Base-by-base conservation (phyloP, 1,140 invertebrate genomes). In the Temnothorax nylanderi region DNA sequence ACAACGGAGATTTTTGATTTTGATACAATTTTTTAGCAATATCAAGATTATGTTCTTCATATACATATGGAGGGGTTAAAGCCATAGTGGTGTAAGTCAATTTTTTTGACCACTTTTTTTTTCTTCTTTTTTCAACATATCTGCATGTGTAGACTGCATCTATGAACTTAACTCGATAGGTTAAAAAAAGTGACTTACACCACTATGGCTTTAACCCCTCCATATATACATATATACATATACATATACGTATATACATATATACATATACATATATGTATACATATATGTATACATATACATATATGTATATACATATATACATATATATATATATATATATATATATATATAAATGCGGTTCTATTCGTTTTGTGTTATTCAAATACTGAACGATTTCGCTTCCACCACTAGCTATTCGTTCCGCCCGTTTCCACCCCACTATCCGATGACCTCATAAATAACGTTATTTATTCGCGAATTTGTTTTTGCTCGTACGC, bases 381-480 rank as follows among this genome's bases (percentile, higher is more conserved):
- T 74, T 44, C 41, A 58, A 82, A 82, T 82, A 44, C 56, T 69
- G 47, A 34, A 77, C 82, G 72, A 71, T 85, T 87, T 60, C 47
- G 26, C 51, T 76, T 80, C 37, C 58, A 67, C 26, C 56, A 47
- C 51, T 71, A 72, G 64, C 71, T 72, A 62, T 47, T 56, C 62
- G 51, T 74, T 74, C 26, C n/a, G 3, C 41, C 34, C 76, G 44
- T 69, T 47, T 69, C 49, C 37, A 64, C 47, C 85, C 71, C 44
- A 49, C 64, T 51, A 44, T 54, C 18, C 49, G 54, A 7, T 60
- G 56, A 64, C 58, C 74, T 84, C 87, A 81, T 91, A 91, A 91
- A 91, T 91, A 91, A 90, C 89, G 77, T 91, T 91, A 91, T 91
- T 91, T 91, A 91, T 91, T 91, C 77, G 82, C 82, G 81, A 91